A percentile compares a stretch with the other conserved stretches of the same genome.
Conservation (phyloP, 1,140 invertebrate genomes). For the Helicoverpa armigera region DNA sequence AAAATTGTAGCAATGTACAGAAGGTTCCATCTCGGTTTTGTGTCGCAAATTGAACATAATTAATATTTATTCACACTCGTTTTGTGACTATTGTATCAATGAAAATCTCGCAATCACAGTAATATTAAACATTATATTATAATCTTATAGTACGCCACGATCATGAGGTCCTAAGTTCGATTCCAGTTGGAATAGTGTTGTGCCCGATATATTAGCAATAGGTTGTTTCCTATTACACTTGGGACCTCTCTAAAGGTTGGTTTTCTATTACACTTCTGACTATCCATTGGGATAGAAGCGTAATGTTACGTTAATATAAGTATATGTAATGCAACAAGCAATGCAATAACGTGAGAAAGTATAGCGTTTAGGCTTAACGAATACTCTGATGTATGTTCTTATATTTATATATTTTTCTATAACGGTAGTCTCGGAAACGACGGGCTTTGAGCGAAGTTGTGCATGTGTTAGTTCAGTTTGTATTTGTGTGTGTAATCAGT, state of each 20-base stretch:
- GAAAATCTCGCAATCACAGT: background rate
- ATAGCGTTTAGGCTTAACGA: slow-evolving; percentile 39
- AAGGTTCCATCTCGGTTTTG: slow-evolving; percentile 7
- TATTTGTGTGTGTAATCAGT: slow-evolving; percentile 11
- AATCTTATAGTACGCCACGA: background rate
- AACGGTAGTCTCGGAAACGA: slow-evolving; percentile 35
- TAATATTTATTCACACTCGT: slow-evolving; percentile 2
- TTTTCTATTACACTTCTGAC: too few species aligned
- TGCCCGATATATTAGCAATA: too few species aligned
- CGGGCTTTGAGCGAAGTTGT: slow-evolving; percentile 46
- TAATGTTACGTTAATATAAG: slow-evolving; percentile 32
- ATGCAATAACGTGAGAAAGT: slow-evolving; percentile 44
- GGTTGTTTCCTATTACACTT: too few species aligned
- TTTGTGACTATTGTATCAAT: background rate
- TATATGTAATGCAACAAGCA: slow-evolving; percentile 44
- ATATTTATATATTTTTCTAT: slow-evolving; percentile 41
- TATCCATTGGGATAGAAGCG: too few species aligned
- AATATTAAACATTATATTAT: slow-evolving; percentile 27
- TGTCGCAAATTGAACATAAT: slow-evolving; percentile 30
- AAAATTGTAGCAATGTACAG: slow-evolving; percentile 1
- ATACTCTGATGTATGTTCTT: slow-evolving; percentile 43
- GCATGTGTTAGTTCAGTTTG: slow-evolving; percentile 38
- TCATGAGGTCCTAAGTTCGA: too few species aligned
- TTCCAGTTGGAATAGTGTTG: too few species aligned
- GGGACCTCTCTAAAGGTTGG: too few species aligned